These are phyloP conservation scores for Sturnus vulgaris DNA, from an alignment of 2,113 vertebrate species.

Conservation along the genomic window DNA sequence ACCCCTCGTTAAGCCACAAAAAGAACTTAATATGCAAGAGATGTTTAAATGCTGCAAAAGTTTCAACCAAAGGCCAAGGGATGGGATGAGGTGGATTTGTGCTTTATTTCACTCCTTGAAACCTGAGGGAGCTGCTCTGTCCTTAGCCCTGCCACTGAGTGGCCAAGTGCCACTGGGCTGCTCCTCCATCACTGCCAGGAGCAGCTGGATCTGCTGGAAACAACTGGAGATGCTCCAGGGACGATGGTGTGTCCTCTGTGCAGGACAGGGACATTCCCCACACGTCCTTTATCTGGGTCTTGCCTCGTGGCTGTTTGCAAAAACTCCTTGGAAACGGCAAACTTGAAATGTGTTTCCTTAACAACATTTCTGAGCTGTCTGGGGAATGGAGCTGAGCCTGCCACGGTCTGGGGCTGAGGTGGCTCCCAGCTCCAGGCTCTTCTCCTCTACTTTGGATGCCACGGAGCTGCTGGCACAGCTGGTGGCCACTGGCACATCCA, in stretches of 20 bases:
- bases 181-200: neutral
- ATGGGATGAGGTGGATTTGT: neutral
- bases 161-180: neutral
- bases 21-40: neutral
- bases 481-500: neutral
- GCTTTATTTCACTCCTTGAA: neutral
- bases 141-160: neutral
- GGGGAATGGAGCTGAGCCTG: neutral
- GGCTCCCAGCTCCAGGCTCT: neutral
- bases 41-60: neutral
- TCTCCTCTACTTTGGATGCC: accelerated
- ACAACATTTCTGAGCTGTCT: neutral
- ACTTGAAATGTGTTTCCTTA: slow-evolving; percentile 16
- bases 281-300: neutral
- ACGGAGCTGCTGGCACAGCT: neutral
- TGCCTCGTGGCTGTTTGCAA: neutral
- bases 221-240: neutral
- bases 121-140: neutral
- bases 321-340: neutral
- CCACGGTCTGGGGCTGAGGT: accelerated
- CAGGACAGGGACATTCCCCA: neutral
- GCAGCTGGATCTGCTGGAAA: neutral
- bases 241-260: neutral
- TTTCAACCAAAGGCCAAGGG: neutral
- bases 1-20: neutral